Percentiles rank a stretch among this genome's conserved stretches.
Evolutionary conservation across 2,113 vertebrate genomes (phyloP).

Genomic region (Siniperca knerii): DNA sequence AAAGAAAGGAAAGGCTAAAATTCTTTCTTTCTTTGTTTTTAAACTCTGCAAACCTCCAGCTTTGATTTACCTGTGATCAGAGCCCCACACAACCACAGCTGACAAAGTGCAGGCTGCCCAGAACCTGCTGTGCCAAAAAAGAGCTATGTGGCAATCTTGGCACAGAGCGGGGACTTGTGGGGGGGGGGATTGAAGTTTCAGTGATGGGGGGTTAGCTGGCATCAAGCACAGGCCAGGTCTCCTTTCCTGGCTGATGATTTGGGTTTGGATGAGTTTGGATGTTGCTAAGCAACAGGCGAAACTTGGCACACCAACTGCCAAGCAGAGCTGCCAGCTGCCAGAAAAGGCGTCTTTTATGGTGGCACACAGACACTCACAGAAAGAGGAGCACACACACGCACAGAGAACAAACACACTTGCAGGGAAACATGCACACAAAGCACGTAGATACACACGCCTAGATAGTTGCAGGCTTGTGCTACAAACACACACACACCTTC

Average conservation of each 20-base stretch:
- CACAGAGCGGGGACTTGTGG: slow-evolving; percentile 53
- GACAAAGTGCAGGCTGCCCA: slow-evolving; percentile 57
- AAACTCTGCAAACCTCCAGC: slow-evolving; percentile 23
- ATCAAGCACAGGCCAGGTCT: slow-evolving; percentile 67
- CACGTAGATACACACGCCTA: slow-evolving; percentile 60
- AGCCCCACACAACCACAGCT: slow-evolving; percentile 60
- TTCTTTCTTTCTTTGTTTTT: slow-evolving; percentile 30
- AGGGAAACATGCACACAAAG: slow-evolving; percentile 39
- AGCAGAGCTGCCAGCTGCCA: slow-evolving; percentile 85
- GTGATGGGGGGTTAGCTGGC: slow-evolving; percentile 66
- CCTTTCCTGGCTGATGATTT: slow-evolving; percentile 80
- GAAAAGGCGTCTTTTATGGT: slow-evolving; percentile 83
- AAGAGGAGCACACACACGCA: slow-evolving; percentile 37
- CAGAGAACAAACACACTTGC: slow-evolving; percentile 6
- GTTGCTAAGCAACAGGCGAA: slow-evolving; percentile 87
- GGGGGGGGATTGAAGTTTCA: slow-evolving; percentile 61
- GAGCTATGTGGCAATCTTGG: slow-evolving; percentile 72
- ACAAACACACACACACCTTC: slow-evolving; percentile 32
- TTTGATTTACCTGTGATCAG: slow-evolving; percentile 66
- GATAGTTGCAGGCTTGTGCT: slow-evolving; percentile 48
- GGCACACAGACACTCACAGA: slow-evolving; percentile 63
- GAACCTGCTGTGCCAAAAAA: slow-evolving; percentile 57
- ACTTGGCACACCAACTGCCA: slow-evolving; percentile 81
- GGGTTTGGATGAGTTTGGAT: slow-evolving; percentile 83
- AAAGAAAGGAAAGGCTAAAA: slow-evolving; percentile 24